Evolutionary conservation across 2,113 vertebrate genomes (phyloP).

Genomic region (Tinamus guttatus): DNA sequence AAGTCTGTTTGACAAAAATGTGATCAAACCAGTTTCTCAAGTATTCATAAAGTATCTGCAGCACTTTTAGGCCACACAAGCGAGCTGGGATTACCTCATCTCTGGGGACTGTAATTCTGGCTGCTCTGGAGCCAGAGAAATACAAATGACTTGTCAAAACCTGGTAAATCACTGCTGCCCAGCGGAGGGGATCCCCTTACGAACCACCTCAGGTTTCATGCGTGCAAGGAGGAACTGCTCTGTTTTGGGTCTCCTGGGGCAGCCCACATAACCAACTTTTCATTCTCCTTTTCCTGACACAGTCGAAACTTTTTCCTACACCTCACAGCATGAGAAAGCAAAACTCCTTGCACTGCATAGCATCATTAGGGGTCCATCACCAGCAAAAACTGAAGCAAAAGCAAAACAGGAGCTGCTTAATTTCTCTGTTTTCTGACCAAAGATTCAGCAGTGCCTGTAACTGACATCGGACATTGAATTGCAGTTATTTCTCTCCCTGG

Average conservation of each 20-base stretch:
- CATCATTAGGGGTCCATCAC: neutral
- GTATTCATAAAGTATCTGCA: neutral
- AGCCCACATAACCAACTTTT: neutral
- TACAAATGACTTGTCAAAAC: neutral
- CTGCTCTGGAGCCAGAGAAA: neutral
- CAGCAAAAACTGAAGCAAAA: neutral
- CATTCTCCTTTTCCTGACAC: neutral
- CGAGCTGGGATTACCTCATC: neutral
- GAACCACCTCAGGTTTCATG: neutral
- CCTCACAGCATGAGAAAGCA: neutral
- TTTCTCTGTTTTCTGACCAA: neutral
- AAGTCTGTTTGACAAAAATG: neutral
- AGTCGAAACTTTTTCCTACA: neutral
- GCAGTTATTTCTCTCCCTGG: neutral
- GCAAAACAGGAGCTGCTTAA: neutral
- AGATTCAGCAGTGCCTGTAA: neutral
- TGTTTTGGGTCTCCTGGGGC: neutral
- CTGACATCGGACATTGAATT: neutral
- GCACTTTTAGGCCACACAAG: neutral
- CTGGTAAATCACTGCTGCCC: neutral
- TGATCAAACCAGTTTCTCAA: neutral
- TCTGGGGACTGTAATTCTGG: neutral
- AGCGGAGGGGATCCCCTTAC: neutral
- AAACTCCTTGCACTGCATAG: neutral
- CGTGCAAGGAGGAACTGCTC: neutral